Evolutionary conservation across 2,888 invertebrate species (phyloP).

Genomic region (Phrixothrix hirtus): DNA sequence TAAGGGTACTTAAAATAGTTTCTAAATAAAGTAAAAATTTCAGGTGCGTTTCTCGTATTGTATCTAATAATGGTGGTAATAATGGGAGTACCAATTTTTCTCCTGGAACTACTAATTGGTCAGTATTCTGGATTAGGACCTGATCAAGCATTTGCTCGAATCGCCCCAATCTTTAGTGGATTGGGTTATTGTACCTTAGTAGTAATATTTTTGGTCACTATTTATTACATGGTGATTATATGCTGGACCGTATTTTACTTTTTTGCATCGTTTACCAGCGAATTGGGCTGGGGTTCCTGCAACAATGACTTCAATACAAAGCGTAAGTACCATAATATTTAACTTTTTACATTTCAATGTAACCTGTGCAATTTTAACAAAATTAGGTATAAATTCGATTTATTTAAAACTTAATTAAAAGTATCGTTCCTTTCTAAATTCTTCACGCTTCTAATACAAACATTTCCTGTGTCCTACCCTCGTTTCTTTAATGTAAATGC

Average conservation of each 20-base stretch:
- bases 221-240: constrained; percentile 82
- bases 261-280: constrained; percentile 67
- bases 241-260: constrained; percentile 78
- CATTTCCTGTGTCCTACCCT: constrained; percentile 9
- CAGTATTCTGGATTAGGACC: constrained; percentile 80
- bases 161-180: constrained; percentile 66
- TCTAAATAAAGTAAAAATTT: constrained; percentile 49
- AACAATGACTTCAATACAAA: constrained; percentile 63
- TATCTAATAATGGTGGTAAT: constrained; percentile 74
- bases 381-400: too few species aligned
- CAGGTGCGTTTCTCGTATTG: constrained; percentile 77
- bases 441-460: constrained; percentile 11
- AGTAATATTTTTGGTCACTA: constrained; percentile 70
- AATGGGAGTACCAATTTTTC: constrained; percentile 80
- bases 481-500: constrained; percentile 10
- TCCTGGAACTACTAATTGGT: constrained; percentile 76
- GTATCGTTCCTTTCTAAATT: constrained; percentile 7
- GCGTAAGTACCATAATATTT: constrained; percentile 60
- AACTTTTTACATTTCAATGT: too few species aligned
- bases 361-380: too few species aligned
- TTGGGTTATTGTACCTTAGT: constrained; percentile 70
- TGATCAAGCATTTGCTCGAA: constrained; percentile 62
- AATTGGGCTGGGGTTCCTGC: constrained; percentile 72
- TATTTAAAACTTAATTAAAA: constrained; percentile 8
- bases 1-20: too few species aligned